These are phyloP conservation scores for Hydractinia symbiolongicarpus DNA, from an alignment of 30 jellyfish, hydroid and myxozoan species.

Conservation along the genomic window DNA sequence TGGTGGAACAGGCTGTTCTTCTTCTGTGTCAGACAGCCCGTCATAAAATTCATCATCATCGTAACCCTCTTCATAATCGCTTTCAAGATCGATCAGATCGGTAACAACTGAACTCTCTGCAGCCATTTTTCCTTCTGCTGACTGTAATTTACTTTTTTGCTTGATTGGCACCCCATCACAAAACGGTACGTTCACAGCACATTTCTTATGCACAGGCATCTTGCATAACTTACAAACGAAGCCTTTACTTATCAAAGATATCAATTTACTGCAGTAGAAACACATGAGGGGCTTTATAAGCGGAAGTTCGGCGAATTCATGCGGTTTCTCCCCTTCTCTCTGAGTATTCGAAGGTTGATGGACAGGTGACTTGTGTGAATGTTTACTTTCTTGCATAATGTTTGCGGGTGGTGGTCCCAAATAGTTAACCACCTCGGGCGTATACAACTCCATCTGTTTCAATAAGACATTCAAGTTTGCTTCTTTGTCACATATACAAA, in stretches of 20 bases:
- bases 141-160: neutral
- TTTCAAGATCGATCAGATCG: slow-evolving; percentile 30
- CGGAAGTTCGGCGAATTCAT: slow-evolving; percentile 62
- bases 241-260: slow-evolving; percentile 48
- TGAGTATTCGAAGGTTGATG: slow-evolving; percentile 1
- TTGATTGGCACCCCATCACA: slow-evolving; percentile 37
- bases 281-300: slow-evolving; percentile 80
- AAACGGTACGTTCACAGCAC: slow-evolving; percentile 80
- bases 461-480: slow-evolving; percentile 30
- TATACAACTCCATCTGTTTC: slow-evolving; percentile 59
- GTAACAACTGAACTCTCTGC: slow-evolving; percentile 28
- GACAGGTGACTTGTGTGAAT: slow-evolving; percentile 37
- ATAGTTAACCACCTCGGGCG: slow-evolving; percentile 55
- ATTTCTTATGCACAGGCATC: slow-evolving; percentile 84
- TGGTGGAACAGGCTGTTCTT: slow-evolving; percentile 8
- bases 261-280: slow-evolving; percentile 48
- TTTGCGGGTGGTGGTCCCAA: slow-evolving; percentile 94
- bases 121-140: neutral
- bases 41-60: slow-evolving; percentile 43
- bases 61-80: slow-evolving; percentile 25
- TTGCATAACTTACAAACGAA: slow-evolving; percentile 61
- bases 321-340: slow-evolving; percentile 71
- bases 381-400: slow-evolving; percentile 64
- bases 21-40: slow-evolving; percentile 37
- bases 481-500: slow-evolving; percentile 37